A percentile compares a stretch with the other conserved stretches of the same genome.
Conservation (phyloP, 2,797 vertebrate species). For the Eulemur albifrons region DNA sequence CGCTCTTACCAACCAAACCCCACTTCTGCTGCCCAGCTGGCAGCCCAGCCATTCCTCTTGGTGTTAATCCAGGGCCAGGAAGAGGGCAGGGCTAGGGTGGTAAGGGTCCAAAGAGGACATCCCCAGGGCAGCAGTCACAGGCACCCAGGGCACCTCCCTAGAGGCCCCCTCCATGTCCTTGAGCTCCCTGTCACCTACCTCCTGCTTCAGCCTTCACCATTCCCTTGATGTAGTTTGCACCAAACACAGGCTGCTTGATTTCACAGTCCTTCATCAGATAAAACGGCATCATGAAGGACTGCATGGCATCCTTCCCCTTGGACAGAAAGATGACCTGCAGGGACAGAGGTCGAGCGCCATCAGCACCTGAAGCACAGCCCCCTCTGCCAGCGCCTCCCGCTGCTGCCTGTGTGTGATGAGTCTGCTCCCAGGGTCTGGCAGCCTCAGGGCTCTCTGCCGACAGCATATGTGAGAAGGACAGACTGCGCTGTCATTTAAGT, state of each 20-base stretch:
- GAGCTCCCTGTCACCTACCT: slow-evolving; percentile 84
- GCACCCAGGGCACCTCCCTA: not conserved
- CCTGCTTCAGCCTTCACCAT: slow-evolving; percentile 91
- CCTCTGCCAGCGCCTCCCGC: accelerated
- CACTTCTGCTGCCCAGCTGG: not conserved
- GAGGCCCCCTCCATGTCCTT: not conserved
- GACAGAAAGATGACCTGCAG: slow-evolving; percentile 95
- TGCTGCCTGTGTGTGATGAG: not conserved
- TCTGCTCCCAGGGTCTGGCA: not conserved
- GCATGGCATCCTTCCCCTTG: slow-evolving; percentile 92
- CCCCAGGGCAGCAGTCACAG: not conserved
- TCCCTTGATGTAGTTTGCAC: slow-evolving; percentile 97
- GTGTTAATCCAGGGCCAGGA: not conserved
- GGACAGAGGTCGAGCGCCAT: slow-evolving; percentile 6
- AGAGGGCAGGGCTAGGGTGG: not conserved
- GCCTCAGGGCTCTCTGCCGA: not conserved
- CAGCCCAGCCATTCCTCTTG: not conserved
- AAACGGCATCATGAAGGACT: slow-evolving; percentile 98
- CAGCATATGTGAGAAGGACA: accelerated
- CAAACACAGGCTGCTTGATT: slow-evolving; percentile 97
- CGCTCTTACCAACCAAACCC: not conserved
- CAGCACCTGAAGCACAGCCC: not conserved
- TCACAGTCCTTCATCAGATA: slow-evolving; percentile 97
- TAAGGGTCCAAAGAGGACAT: not conserved
- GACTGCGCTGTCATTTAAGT: not conserved